These are phyloP conservation scores for Eupithecia pulchellata DNA, from an alignment of 2,888 invertebrate species.

Conservation along the genomic window DNA sequence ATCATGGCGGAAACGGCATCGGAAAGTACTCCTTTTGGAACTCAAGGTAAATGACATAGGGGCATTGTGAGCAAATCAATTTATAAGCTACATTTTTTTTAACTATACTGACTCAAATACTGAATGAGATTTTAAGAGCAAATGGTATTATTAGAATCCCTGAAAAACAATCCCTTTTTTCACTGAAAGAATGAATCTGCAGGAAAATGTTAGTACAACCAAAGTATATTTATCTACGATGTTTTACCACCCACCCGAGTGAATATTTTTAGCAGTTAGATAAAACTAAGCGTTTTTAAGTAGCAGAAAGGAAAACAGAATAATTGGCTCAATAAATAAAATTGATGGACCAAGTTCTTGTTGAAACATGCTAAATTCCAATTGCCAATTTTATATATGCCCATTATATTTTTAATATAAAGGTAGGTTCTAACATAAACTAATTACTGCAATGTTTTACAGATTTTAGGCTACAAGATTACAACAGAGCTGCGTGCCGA, in stretches of 20 bases:
- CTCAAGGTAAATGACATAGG: constrained; percentile 67
- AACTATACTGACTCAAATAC: not conserved
- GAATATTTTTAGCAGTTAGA: not conserved
- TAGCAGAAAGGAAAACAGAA: not conserved
- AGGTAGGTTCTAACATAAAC: not conserved
- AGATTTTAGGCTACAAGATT: constrained; percentile 84
- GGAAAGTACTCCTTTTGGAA: constrained; percentile 77
- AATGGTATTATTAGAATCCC: not conserved
- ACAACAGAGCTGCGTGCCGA: constrained; percentile 67
- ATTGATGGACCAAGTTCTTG: not conserved
- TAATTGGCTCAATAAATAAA: no score
- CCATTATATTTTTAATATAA: not conserved
- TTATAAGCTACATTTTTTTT: not conserved
- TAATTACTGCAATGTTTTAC: constrained; percentile 42
- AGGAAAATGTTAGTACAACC: not conserved
- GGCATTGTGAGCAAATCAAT: not conserved
- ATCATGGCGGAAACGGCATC: constrained; percentile 76
- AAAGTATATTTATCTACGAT: not conserved
- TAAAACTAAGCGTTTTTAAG: no score
- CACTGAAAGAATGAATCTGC: not conserved
- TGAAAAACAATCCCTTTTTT: not conserved
- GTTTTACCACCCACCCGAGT: not conserved
- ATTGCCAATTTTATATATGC: not conserved
- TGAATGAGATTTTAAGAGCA: not conserved
- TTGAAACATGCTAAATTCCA: no score